Percentiles rank a stretch among this genome's conserved stretches.
These are phyloP conservation scores for Pteronura brasiliensis DNA, from an alignment of 2,113 vertebrate genomes.

Conservation along the genomic window DNA sequence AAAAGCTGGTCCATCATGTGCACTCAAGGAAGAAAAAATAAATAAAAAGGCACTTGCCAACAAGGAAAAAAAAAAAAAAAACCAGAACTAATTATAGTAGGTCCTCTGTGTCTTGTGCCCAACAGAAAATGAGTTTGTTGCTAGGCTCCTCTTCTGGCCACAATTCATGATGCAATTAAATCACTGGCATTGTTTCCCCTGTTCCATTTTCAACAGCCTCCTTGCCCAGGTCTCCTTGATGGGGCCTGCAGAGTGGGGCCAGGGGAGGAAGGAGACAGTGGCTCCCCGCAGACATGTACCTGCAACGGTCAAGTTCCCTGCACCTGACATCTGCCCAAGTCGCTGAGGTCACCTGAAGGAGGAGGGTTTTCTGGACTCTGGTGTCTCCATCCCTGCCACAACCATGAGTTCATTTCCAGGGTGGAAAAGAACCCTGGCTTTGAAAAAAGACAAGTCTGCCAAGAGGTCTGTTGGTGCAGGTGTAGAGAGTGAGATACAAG, in stretches of 20 bases:
- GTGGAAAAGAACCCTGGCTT: neutral
- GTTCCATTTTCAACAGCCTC: neutral
- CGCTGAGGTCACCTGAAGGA: neutral
- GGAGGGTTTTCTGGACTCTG: neutral
- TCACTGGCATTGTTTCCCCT: conserved; percentile 28
- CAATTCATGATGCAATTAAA: conserved; percentile 55
- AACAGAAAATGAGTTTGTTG: conserved; percentile 64
- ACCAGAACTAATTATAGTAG: conserved; percentile 59
- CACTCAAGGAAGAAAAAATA: conserved; percentile 59
- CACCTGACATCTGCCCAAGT: neutral
- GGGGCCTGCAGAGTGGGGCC: neutral
- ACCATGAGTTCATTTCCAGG: neutral
- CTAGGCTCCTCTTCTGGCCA: conserved; percentile 62
- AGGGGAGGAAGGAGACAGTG: neutral
- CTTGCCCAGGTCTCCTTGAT: neutral
- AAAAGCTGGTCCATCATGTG: neutral
- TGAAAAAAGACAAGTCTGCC: neutral
- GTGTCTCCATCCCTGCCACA: neutral
- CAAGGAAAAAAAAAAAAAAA: neutral
- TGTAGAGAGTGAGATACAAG: neutral
- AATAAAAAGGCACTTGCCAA: conserved; percentile 26
- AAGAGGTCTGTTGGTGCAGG: neutral
- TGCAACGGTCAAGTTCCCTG: neutral
- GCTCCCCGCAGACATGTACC: neutral
- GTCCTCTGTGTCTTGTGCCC: conserved; percentile 56